Conservation (phyloP, 2,888 invertebrate species). For the Argyresthia goedartella region DNA sequence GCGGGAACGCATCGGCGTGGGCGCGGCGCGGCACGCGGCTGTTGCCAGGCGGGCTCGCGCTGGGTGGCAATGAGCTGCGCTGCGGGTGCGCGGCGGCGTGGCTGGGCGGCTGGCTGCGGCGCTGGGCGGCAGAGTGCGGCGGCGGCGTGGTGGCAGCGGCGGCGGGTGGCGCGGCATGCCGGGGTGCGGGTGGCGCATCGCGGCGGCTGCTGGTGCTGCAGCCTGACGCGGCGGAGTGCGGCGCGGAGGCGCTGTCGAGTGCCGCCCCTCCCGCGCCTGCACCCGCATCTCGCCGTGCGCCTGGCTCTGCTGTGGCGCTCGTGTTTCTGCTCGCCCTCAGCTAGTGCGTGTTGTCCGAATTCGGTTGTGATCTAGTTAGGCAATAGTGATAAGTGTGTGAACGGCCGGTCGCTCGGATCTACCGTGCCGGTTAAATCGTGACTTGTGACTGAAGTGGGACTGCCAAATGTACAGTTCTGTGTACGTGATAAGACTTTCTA, state of each 20-base stretch:
- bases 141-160: conserved; percentile 54
- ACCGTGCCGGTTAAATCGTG: too few species aligned
- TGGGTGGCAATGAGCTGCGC: conserved; percentile 82
- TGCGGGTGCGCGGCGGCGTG: conserved; percentile 89
- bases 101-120: conserved; percentile 87
- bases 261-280: conserved; percentile 53
- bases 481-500: too few species aligned
- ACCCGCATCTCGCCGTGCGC: too few species aligned
- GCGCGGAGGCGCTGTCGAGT: conserved; percentile 77
- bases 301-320: conserved; percentile 16
- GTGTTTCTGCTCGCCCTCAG: conserved; percentile 13
- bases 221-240: conserved; percentile 80
- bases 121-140: conserved; percentile 87
- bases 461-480: too few species aligned
- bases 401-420: too few species aligned
- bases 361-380: neutral
- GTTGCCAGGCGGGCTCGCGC: conserved; percentile 78
- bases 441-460: too few species aligned
- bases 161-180: conserved; percentile 32
- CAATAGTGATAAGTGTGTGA: neutral
- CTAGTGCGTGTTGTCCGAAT: too few species aligned
- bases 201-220: conserved; percentile 76
- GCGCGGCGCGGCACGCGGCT: conserved; percentile 76
- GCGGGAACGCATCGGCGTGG: conserved; percentile 84
- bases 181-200: conserved; percentile 11